Evolutionary conservation across 2,797 vertebrate species (phyloP).

Genomic region (Acrocephalus scirpaceus): DNA sequence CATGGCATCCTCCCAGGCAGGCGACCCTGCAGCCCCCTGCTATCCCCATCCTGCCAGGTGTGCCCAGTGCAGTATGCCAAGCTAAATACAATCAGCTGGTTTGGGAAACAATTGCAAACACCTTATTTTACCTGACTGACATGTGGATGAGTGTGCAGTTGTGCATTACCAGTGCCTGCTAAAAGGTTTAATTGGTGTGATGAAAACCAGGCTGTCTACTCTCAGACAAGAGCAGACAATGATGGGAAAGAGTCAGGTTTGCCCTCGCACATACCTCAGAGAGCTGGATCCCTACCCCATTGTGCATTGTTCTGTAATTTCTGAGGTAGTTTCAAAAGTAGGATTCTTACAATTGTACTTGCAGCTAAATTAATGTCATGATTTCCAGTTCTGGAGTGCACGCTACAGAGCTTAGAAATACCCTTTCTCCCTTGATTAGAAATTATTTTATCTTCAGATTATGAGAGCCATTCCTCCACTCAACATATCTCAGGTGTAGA

Average conservation of each 20-base stretch:
- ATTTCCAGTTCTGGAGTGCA: background rate
- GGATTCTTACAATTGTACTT: background rate
- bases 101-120: background rate
- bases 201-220: background rate
- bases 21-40: accelerated
- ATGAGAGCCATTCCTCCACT: background rate
- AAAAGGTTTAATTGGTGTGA: background rate
- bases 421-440: background rate
- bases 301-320: background rate
- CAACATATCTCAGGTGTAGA: background rate
- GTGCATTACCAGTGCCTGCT: background rate
- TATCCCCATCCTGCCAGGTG: background rate
- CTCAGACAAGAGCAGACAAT: background rate
- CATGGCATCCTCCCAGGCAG: background rate
- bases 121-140: background rate
- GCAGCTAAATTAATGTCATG: background rate
- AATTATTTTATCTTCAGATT: background rate
- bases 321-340: background rate
- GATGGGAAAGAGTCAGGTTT: background rate
- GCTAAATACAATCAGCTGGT: background rate
- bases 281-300: background rate
- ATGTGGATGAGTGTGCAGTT: background rate
- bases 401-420: background rate
- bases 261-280: accelerated
- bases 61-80: background rate